Conservation (phyloP, 2,888 invertebrate species). For the Philaethria dido region DNA sequence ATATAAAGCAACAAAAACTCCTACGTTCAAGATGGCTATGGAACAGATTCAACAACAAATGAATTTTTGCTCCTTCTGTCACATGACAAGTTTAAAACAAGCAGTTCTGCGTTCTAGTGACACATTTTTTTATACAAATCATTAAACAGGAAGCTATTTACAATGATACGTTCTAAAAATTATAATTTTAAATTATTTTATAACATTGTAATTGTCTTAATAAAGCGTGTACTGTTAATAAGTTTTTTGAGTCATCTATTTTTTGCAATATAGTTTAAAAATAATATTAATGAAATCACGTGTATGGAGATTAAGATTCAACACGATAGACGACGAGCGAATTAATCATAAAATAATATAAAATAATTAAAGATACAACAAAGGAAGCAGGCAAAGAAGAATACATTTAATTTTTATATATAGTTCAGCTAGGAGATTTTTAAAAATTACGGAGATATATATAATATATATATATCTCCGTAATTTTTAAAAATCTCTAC, state of each 20-base stretch:
- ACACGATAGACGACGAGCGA: not conserved
- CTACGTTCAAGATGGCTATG: too few relatives aligned
- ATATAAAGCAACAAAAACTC: too few relatives aligned
- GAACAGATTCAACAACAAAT: too few relatives aligned
- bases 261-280: not conserved
- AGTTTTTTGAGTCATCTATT: not conserved
- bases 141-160: not conserved
- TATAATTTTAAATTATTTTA: not conserved
- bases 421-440: too few relatives aligned
- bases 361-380: too few relatives aligned
- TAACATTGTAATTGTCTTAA: not conserved
- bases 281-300: not conserved
- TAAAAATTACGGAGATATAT: too few relatives aligned
- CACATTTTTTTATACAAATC: not conserved
- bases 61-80: not conserved
- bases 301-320: not conserved
- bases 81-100: not conserved
- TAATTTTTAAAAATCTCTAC: too few relatives aligned
- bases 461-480: too few relatives aligned
- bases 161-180: not conserved
- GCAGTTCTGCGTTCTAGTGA: not conserved
- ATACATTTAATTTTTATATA: too few relatives aligned
- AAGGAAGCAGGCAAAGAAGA: too few relatives aligned
- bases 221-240: not conserved
- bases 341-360: too few relatives aligned